Percentiles rank a stretch among this genome's conserved stretches.
Conservation (phyloP, 2,888 invertebrate genomes). For the Cylindroiulus punctatus region DNA sequence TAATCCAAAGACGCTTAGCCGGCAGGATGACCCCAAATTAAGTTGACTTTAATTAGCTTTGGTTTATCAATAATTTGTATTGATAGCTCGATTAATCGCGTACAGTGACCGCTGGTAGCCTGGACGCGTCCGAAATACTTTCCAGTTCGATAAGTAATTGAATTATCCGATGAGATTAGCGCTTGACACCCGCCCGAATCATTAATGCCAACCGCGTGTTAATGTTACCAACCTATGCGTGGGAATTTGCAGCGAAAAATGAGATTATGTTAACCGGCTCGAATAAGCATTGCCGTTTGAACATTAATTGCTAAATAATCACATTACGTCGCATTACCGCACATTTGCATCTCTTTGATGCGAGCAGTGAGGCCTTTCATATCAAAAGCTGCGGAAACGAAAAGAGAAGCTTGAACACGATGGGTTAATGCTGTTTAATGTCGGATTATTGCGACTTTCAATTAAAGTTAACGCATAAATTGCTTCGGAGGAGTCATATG, state of each 20-base stretch:
- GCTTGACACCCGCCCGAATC: background rate
- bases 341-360: background rate
- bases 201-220: background rate
- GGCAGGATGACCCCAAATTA: background rate
- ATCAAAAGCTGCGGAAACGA: background rate
- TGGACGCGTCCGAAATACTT: background rate
- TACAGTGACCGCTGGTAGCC: background rate
- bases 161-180: background rate
- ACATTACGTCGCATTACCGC: slow-evolving; percentile 11
- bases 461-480: background rate
- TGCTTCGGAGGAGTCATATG: background rate
- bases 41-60: background rate
- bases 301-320: slow-evolving; percentile 12
- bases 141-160: background rate
- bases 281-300: background rate
- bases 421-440: background rate
- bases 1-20: background rate
- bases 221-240: background rate
- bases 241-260: background rate
- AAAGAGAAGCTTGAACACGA: background rate
- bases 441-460: background rate
- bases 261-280: background rate
- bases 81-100: background rate
- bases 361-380: background rate
- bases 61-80: background rate